Percentiles rank a stretch among this genome's conserved stretches.
phyloP scores from a whole-genome alignment of 2,888 invertebrate genomes.

The Drosophila mimetica region DNA sequence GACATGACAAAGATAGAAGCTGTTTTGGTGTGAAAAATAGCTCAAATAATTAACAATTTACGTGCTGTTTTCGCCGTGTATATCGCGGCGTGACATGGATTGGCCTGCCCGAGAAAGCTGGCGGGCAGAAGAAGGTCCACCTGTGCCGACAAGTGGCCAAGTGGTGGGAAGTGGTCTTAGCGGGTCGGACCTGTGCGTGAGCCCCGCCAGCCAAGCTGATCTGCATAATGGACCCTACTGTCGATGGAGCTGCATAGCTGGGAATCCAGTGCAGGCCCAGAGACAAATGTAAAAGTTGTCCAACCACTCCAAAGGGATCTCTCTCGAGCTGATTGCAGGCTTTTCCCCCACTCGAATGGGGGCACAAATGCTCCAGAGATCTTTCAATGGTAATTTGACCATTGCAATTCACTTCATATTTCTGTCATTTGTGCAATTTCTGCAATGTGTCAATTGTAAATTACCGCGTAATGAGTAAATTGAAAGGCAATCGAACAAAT shows the following conservation, averaged over 20 bases:
- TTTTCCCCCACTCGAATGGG: constrained; percentile 28
- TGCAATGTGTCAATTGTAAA: constrained; percentile 63
- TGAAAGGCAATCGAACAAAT: constrained; percentile 74
- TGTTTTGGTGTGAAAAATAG: constrained; percentile 16
- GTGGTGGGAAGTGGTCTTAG: constrained; percentile 12
- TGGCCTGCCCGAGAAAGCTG: constrained; percentile 58
- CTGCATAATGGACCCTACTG: constrained; percentile 64
- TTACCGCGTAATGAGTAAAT: constrained; percentile 55
- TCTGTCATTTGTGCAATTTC: constrained; percentile 36
- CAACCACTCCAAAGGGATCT: constrained; percentile 70
- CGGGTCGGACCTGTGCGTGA: constrained; percentile 34
- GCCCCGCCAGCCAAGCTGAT: constrained; percentile 41
- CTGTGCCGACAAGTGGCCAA: constrained; percentile 62
- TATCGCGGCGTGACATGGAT: constrained; percentile 70
- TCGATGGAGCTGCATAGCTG: constrained; percentile 30
- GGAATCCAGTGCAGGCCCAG: constrained; percentile 26
- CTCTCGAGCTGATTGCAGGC: constrained; percentile 37
- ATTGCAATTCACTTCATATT: constrained; percentile 21
- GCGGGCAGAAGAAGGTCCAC: constrained; percentile 39
- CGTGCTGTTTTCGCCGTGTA: constrained; percentile 25
- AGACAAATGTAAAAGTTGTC: constrained; percentile 80
- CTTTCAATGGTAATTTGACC: constrained; percentile 44
- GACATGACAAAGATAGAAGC: constrained; percentile 8
- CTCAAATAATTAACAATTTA: constrained; percentile 21
- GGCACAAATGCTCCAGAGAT: constrained; percentile 3